Evolutionary conservation across 1,140 invertebrate species (phyloP).

Genomic region (Liolophura sinensis): DNA sequence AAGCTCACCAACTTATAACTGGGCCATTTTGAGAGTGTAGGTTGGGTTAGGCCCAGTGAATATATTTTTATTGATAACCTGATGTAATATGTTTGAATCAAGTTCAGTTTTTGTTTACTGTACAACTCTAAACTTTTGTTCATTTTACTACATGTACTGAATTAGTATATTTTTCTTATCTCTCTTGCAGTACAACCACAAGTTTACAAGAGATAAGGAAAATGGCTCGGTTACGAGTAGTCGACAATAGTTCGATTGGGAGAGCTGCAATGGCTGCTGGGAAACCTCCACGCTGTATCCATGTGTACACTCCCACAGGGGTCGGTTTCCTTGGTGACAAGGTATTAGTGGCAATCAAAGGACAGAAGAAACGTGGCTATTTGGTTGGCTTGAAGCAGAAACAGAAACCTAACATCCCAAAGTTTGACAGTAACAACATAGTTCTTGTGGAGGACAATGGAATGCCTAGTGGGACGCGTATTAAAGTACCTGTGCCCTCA

Average conservation of each 20-base stretch:
- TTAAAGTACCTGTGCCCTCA: constrained; percentile 92
- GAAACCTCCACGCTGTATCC: constrained; percentile 77
- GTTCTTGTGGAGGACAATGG: constrained; percentile 95
- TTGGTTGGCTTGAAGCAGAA: constrained; percentile 87
- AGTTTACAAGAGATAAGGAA: constrained; percentile 53
- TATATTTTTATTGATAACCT: too few species aligned
- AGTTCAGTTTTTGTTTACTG: too few species aligned
- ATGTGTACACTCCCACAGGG: constrained; percentile 64
- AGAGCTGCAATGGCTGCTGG: constrained; percentile 92
- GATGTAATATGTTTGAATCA: too few species aligned
- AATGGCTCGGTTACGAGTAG: constrained; percentile 80
- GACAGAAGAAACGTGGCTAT: constrained; percentile 94
- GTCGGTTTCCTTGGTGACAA: constrained; percentile 69
- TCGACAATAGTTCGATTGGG: constrained; percentile 95
- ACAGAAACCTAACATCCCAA: constrained; percentile 82
- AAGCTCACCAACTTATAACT: too few species aligned
- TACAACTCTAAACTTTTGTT: too few species aligned
- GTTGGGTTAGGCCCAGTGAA: too few species aligned
- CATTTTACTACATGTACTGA: too few species aligned
- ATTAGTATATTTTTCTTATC: background rate
- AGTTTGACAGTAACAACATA: constrained; percentile 95
- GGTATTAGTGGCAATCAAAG: constrained; percentile 93
- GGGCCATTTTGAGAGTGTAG: too few species aligned
- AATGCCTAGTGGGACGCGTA: constrained; percentile 88
- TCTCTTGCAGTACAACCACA: constrained; percentile 37